A percentile compares a stretch with the other conserved stretches of the same genome.
Evolutionary conservation across 2,888 invertebrate genomes (phyloP).

Genomic region (Chymomyza fuscimana): DNA sequence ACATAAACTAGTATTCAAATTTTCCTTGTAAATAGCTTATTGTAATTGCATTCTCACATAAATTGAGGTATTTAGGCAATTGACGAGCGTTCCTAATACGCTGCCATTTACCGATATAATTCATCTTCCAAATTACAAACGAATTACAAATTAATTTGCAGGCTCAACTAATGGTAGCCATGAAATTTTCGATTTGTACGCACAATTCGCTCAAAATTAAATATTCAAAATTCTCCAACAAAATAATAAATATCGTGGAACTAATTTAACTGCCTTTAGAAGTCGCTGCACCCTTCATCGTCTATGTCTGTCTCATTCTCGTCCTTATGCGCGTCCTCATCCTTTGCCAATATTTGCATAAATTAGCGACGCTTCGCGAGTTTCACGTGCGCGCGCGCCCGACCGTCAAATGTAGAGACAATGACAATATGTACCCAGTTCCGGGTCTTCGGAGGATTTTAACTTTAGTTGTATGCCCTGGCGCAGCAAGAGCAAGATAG

Average conservation of each 20-base stretch:
- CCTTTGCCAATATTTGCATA: constrained; percentile 77
- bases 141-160: constrained; percentile 77
- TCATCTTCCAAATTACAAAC: constrained; percentile 71
- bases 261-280: constrained; percentile 68
- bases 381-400: constrained; percentile 66
- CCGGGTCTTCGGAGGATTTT: constrained; percentile 3
- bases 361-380: constrained; percentile 71
- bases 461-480: not conserved
- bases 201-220: constrained; percentile 61
- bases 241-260: constrained; percentile 77
- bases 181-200: constrained; percentile 56
- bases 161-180: constrained; percentile 49
- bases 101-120: constrained; percentile 44
- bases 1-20: not conserved
- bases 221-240: constrained; percentile 71
- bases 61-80: constrained; percentile 48
- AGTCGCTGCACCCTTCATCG: not conserved
- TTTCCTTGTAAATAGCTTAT: not conserved
- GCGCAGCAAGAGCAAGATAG: not conserved
- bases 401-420: constrained; percentile 68
- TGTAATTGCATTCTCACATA: constrained; percentile 55
- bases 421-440: constrained; percentile 40
- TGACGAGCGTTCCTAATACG: constrained; percentile 40
- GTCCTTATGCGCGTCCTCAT: not conserved
- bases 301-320: not conserved